These are phyloP conservation scores for Otis tarda DNA, from an alignment of 2,113 vertebrate genomes.

Conservation along the genomic window DNA sequence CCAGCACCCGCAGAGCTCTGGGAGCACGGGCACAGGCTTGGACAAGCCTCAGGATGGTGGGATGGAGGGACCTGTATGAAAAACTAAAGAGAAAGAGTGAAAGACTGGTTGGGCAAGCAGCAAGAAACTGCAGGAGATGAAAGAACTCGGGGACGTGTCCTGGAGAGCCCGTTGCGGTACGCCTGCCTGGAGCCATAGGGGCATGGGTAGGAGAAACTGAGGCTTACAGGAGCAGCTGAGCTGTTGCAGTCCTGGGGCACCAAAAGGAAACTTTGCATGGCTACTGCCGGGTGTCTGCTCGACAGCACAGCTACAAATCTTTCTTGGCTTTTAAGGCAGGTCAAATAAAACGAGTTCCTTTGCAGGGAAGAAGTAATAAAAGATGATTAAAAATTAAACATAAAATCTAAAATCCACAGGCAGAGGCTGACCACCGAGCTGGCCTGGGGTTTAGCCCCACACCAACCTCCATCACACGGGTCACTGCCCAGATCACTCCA, in stretches of 20 bases:
- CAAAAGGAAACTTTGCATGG: background rate
- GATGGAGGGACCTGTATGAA: background rate
- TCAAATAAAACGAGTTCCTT: background rate
- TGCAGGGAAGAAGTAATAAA: background rate
- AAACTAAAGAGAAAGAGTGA: background rate
- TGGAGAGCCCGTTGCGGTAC: background rate
- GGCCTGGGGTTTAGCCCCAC: background rate
- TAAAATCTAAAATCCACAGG: background rate
- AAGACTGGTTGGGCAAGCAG: background rate
- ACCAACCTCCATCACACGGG: no score
- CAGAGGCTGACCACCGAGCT: background rate
- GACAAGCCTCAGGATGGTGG: background rate
- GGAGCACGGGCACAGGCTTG: rapidly evolving
- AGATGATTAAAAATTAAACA: background rate
- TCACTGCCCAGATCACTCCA: background rate
- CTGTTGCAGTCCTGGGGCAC: background rate
- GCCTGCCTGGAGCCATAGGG: background rate
- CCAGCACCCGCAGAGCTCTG: background rate
- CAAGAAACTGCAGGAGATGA: background rate
- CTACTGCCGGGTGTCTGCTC: background rate
- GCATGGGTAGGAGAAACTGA: background rate
- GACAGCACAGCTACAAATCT: background rate
- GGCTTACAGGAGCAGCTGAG: background rate
- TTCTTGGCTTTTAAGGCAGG: background rate
- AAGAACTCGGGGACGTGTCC: background rate